Base-by-base conservation (phyloP, 2,113 vertebrate species). In the Cygnus buccinator region DNA sequence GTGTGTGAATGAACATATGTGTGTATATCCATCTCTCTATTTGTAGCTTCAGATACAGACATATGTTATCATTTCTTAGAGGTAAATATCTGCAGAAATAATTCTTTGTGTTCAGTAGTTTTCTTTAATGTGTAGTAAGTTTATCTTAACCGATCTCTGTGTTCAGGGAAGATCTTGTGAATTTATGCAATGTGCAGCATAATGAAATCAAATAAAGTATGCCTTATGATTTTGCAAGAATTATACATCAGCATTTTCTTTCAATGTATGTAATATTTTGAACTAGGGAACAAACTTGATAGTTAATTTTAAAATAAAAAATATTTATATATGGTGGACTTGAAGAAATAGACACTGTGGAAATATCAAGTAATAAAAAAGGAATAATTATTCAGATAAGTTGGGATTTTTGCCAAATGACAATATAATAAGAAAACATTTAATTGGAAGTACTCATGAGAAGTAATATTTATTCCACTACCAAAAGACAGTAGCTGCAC, bases 21-120 rank as follows among this genome's bases (percentile, higher is more conserved):
- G 94, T 95, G 94, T 96, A 84, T 96, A 96, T 91, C 90, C 95
- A 89, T 76, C 80, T 65, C 55, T 87, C 92, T 94, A 86, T 95
- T 89, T 97, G 95, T 88, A 96, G 93, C 93, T 94, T 95, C 94
- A 96, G 95, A 95, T 91, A 90, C 84, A 96, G 91, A 94, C 96
- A 97, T 96, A 96, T 97, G 94, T 87, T 92, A 89, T 92, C 67
- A 92, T 75, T 96, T 95, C 92, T 92, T 79, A 84, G 81, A 96
- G 80, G 86, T 67, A 93, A 96, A 90, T 97, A 97, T 87, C 94
- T 86, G 68, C 88, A 83, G 90, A 92, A 95, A 93, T 95, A 93
- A 92, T 94, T 87, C 84, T 95, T 95, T 91, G 94, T 93, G 87
- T 89, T 95, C 50, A 62, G 87, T 89, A 89, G 71, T 87, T 93